Conservation (phyloP, 2,113 vertebrate species). For the Strix aluco region DNA sequence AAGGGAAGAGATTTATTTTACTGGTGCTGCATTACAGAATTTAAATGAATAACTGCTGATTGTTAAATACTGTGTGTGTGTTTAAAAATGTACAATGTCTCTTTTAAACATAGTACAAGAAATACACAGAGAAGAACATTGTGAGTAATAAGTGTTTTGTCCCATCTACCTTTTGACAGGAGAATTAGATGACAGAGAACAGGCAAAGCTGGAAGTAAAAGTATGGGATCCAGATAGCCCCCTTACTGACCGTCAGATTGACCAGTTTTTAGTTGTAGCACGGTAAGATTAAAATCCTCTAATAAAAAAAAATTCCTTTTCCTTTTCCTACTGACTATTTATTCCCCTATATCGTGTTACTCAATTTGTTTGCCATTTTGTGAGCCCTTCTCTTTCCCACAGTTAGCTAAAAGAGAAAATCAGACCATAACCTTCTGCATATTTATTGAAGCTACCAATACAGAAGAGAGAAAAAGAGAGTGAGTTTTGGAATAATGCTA, state of each 20-base stretch:
- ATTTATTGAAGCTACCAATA: neutral
- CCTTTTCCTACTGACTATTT: conserved; percentile 21
- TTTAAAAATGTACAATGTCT: conserved; percentile 15
- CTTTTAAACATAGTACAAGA: conserved; percentile 35
- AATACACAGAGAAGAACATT: neutral
- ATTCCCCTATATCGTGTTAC: neutral
- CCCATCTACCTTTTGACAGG: conserved; percentile 77
- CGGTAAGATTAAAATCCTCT: conserved; percentile 81
- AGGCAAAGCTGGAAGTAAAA: conserved; percentile 94
- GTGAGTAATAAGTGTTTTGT: conserved; percentile 65
- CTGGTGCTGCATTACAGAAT: neutral
- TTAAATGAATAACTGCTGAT: neutral
- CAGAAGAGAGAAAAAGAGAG: neutral
- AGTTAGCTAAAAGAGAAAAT: conserved; percentile 10
- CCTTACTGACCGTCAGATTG: conserved; percentile 95
- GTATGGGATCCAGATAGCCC: conserved; percentile 97
- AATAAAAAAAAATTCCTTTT: conserved; percentile 36
- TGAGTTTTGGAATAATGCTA: neutral
- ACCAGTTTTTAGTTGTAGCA: conserved; percentile 98
- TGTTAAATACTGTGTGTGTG: neutral
- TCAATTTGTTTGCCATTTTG: conserved; percentile 39
- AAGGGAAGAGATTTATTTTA: neutral
- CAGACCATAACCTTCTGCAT: neutral
- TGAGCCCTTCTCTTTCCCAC: conserved; percentile 25
- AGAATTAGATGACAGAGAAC: conserved; percentile 92